phyloP scores from a whole-genome alignment of 2,888 invertebrate species.

The Orthosia gracilis region DNA sequence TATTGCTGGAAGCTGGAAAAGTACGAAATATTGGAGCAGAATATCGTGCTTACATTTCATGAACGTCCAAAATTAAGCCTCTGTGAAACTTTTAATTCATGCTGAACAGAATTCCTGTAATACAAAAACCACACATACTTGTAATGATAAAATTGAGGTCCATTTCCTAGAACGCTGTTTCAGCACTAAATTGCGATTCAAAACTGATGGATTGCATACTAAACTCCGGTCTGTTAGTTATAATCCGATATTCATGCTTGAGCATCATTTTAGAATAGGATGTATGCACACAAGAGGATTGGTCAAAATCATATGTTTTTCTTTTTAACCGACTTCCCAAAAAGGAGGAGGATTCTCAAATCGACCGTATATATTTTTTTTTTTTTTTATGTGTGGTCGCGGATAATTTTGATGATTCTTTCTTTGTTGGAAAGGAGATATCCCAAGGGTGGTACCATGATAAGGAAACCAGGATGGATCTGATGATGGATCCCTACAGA shows the following conservation, averaged over 20 bases:
- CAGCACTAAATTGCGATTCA: conserved; percentile 7
- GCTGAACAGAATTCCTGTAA: neutral
- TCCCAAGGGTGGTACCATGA: no score
- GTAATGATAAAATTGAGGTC: neutral
- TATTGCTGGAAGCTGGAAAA: neutral
- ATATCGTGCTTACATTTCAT: neutral
- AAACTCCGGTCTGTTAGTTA: conserved; percentile 7
- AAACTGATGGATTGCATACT: neutral
- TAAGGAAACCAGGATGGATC: no score
- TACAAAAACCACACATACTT: no score
- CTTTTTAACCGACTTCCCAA: no score
- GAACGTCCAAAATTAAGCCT: neutral
- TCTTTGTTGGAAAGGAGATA: no score
- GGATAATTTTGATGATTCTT: no score
- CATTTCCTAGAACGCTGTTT: neutral
- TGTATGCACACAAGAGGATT: neutral
- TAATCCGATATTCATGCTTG: conserved; percentile 1
- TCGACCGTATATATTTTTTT: no score
- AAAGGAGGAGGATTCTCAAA: no score
- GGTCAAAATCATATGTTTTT: neutral
- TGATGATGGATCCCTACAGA: no score
- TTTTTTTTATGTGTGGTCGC: no score
- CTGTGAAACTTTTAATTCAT: neutral
- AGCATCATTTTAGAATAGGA: conserved; percentile 1
- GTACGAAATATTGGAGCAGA: neutral